These are phyloP conservation scores for Forbesichthys agassizii DNA, from an alignment of 2,113 vertebrate species.

Conservation along the genomic window DNA sequence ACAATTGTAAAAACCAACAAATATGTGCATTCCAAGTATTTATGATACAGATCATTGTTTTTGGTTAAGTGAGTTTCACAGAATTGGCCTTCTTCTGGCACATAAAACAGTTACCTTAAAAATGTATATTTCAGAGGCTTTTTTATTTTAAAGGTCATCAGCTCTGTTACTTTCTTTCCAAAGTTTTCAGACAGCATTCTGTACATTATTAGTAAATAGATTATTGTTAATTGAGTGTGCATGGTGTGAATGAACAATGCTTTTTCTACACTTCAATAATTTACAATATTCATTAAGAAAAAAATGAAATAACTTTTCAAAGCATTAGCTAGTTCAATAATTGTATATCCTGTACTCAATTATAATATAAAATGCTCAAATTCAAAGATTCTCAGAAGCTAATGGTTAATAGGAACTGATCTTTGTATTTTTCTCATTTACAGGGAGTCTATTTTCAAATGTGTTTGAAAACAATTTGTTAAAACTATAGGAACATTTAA, in stretches of 20 bases:
- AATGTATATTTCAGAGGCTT: conserved; percentile 55
- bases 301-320: background rate
- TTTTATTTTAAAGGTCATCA: conserved; percentile 55
- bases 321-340: background rate
- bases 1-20: conserved; percentile 73
- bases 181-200: conserved; percentile 63
- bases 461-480: no score
- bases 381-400: conserved; percentile 16
- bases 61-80: conserved; percentile 73
- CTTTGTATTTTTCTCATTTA: no score
- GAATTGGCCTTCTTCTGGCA: conserved; percentile 59
- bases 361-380: conserved; percentile 23
- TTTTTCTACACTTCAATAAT: conserved; percentile 52
- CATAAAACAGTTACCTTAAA: conserved; percentile 66
- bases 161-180: conserved; percentile 42
- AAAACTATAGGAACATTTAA: no score
- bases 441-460: no score
- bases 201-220: conserved; percentile 72
- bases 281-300: conserved; percentile 47
- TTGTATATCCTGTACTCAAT: background rate
- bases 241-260: conserved; percentile 35
- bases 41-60: conserved; percentile 63
- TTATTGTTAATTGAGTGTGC: conserved; percentile 33
- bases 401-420: conserved; percentile 4
- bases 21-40: conserved; percentile 68